A percentile compares a stretch with the other conserved stretches of the same genome.
These are phyloP conservation scores for Ceratoteleas bidentatus DNA, from an alignment of 1,140 invertebrate species.

Conservation along the genomic window DNA sequence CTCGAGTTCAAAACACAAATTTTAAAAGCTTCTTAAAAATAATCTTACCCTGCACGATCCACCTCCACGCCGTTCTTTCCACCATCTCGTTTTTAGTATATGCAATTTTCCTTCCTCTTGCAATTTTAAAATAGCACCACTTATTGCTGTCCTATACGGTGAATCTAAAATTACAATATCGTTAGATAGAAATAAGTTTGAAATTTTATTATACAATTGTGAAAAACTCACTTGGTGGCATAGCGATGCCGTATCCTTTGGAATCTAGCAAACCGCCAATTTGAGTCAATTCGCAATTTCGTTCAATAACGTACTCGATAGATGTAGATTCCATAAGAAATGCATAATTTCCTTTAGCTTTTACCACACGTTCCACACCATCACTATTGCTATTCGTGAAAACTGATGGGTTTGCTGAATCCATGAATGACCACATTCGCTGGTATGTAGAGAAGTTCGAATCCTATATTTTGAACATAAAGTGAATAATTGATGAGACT, in stretches of 20 bases:
- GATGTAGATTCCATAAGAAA: conserved; percentile 97
- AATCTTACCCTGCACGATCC: conserved; percentile 88
- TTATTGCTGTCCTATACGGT: conserved; percentile 92
- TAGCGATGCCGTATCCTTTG: conserved; percentile 96
- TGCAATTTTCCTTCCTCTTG: conserved; percentile 96
- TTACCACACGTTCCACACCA: conserved; percentile 90
- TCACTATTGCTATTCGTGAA: conserved; percentile 91
- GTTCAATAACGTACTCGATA: conserved; percentile 94
- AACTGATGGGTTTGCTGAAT: conserved; percentile 89
- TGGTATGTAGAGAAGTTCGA: conserved; percentile 81
- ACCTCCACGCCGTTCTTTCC: conserved; percentile 94
- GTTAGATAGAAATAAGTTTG: too few species aligned
- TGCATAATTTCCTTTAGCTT: conserved; percentile 93
- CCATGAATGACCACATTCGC: conserved; percentile 92
- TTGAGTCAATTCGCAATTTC: conserved; percentile 94
- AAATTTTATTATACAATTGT: neutral
- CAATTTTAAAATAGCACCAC: conserved; percentile 93
- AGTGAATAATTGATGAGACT: too few species aligned
- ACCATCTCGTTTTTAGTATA: conserved; percentile 96
- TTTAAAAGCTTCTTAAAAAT: neutral
- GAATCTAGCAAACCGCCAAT: conserved; percentile 94
- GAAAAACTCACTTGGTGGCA: conserved; percentile 90
- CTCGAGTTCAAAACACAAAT: too few species aligned
- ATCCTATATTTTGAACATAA: too few species aligned
- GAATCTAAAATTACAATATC: conserved; percentile 84